phyloP scores from a whole-genome alignment of 1,140 invertebrate species.

The Bombus affinis region DNA sequence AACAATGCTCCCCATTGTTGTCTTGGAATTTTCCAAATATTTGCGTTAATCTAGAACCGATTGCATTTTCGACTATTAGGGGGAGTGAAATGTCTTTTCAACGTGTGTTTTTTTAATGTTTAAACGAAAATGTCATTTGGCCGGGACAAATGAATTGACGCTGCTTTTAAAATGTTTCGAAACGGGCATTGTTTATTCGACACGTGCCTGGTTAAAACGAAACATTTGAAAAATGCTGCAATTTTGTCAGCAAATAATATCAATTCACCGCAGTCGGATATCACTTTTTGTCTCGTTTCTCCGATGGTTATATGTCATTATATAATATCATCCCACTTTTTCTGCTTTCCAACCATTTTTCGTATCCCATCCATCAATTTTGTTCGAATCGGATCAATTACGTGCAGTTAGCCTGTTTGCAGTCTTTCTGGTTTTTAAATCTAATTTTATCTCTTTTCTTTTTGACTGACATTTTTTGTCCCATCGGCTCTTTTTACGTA shows the following conservation, averaged over 20 bases:
- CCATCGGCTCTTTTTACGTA: neutral
- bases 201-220: neutral
- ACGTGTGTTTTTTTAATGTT: neutral
- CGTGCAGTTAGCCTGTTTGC: neutral
- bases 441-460: neutral
- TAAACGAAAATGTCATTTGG: neutral
- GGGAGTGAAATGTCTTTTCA: neutral
- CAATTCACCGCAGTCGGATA: neutral
- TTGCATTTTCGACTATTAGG: neutral
- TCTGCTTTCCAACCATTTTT: neutral
- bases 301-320: neutral
- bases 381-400: neutral
- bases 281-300: slow-evolving; percentile 1
- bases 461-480: neutral
- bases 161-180: neutral
- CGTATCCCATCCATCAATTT: neutral
- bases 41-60: neutral
- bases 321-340: neutral
- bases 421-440: neutral
- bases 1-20: too few species aligned
- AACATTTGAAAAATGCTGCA: neutral
- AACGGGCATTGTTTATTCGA: neutral
- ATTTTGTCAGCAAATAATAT: slow-evolving; percentile 14
- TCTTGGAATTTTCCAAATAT: too few species aligned
- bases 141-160: neutral